phyloP scores from a whole-genome alignment of 2,888 invertebrate genomes.

The Zhuqinia jingwanae region DNA sequence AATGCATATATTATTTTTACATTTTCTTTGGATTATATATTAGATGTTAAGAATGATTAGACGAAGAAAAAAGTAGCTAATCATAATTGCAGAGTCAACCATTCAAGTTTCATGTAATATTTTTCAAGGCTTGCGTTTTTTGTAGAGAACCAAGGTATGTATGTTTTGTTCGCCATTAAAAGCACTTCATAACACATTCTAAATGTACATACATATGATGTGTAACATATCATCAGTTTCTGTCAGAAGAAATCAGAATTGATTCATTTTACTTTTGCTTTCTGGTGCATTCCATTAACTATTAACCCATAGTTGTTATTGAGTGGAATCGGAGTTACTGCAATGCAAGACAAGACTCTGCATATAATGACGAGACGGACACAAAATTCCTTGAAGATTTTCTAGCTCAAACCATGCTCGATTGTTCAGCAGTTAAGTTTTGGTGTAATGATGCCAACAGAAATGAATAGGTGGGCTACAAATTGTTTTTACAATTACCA shows the following conservation, averaged over 20 bases:
- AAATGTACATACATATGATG: too few relatives aligned
- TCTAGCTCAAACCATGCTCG: not conserved
- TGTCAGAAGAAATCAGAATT: too few relatives aligned
- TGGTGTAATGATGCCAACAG: not conserved
- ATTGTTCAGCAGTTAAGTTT: not conserved
- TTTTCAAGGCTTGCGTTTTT: constrained; percentile 26
- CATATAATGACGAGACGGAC: not conserved
- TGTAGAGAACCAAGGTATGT: too few relatives aligned
- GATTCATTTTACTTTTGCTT: too few relatives aligned
- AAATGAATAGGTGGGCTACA: not conserved
- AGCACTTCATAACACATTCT: too few relatives aligned
- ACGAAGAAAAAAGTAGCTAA: too few relatives aligned
- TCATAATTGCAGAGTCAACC: too few relatives aligned
- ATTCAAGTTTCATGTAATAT: not conserved
- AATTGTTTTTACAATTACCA: constrained; percentile 30
- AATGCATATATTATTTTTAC: too few relatives aligned
- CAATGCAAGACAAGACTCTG: not conserved
- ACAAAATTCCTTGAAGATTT: constrained; percentile 28
- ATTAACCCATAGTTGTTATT: constrained; percentile 15
- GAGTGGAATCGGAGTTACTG: not conserved
- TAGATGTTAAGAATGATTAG: too few relatives aligned
- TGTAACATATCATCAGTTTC: too few relatives aligned
- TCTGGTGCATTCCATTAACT: not conserved
- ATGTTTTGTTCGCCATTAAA: too few relatives aligned
- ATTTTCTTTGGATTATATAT: too few relatives aligned